Conservation (phyloP, 1,140 invertebrate genomes). For the Gerris buenoi region DNA sequence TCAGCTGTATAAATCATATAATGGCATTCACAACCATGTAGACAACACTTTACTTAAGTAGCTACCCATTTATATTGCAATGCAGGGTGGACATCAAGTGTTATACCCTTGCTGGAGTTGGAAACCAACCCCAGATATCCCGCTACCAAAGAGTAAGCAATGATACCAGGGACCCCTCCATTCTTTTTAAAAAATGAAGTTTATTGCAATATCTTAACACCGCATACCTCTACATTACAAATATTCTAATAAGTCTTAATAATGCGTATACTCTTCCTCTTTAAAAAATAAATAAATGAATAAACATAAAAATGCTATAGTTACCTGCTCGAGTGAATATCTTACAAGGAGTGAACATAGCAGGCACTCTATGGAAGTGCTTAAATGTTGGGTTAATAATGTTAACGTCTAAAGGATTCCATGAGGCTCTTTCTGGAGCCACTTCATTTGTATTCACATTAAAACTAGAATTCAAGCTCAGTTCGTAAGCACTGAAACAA, state of each 20-base stretch:
- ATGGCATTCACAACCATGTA: too few species aligned
- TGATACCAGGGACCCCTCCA: not conserved
- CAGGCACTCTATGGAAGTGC: not conserved
- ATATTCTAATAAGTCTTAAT: too few species aligned
- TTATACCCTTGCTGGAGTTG: too few species aligned
- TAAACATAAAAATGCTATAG: not conserved
- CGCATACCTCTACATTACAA: not conserved
- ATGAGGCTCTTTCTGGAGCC: not conserved
- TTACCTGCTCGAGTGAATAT: not conserved
- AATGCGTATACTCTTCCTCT: not conserved
- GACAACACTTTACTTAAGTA: too few species aligned
- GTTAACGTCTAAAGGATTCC: not conserved
- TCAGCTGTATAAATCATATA: too few species aligned
- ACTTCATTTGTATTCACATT: not conserved
- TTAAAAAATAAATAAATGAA: not conserved
- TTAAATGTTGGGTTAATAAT: not conserved
- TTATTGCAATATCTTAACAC: not conserved
- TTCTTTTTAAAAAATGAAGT: not conserved
- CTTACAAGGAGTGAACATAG: slow-evolving; percentile 1
- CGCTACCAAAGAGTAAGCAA: too few species aligned
- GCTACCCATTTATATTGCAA: too few species aligned
- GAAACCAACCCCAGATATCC: too few species aligned
- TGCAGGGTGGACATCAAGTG: too few species aligned
- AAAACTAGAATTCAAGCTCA: not conserved
- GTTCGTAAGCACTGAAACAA: not conserved